These are phyloP conservation scores for Potamarius usumacintae DNA, from an alignment of 2,113 vertebrate species.

Conservation along the genomic window DNA sequence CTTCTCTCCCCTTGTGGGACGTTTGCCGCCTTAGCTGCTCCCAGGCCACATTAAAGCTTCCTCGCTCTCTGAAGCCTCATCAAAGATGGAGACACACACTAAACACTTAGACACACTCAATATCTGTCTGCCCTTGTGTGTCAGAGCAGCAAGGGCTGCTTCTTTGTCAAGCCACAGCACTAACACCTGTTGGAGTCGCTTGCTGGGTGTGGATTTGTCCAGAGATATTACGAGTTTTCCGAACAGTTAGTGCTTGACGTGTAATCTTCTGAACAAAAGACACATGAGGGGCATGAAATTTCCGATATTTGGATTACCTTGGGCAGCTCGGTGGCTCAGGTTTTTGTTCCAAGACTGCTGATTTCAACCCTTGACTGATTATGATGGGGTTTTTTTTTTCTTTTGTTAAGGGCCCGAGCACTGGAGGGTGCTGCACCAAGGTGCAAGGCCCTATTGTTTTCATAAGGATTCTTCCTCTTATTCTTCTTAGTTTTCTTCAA, in stretches of 20 bases:
- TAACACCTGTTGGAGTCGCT: constrained; percentile 27
- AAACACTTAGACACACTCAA: constrained; percentile 19
- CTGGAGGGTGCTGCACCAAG: no score
- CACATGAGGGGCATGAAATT: neutral
- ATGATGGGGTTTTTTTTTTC: neutral
- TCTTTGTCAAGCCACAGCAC: constrained; percentile 1
- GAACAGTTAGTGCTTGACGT: neutral
- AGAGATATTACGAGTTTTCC: constrained; percentile 2
- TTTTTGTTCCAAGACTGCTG: neutral
- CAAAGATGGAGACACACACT: constrained; percentile 31
- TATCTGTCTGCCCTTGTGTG: constrained; percentile 49
- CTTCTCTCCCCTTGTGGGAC: constrained; percentile 48
- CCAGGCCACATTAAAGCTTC: constrained; percentile 56
- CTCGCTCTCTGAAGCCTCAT: constrained; percentile 53
- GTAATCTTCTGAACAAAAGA: neutral
- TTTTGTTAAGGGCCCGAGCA: neutral
- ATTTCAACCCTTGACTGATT: neutral
- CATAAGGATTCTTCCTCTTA: no score
- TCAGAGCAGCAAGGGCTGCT: constrained; percentile 1
- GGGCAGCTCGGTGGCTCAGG: neutral
- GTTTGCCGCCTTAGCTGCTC: constrained; percentile 53
- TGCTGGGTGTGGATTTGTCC: neutral
- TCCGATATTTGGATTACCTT: neutral
- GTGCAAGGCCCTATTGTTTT: no score
- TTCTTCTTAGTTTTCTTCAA: no score